Base-by-base conservation (phyloP, 2,888 invertebrate genomes). In the Drosophila nigricruria region DNA sequence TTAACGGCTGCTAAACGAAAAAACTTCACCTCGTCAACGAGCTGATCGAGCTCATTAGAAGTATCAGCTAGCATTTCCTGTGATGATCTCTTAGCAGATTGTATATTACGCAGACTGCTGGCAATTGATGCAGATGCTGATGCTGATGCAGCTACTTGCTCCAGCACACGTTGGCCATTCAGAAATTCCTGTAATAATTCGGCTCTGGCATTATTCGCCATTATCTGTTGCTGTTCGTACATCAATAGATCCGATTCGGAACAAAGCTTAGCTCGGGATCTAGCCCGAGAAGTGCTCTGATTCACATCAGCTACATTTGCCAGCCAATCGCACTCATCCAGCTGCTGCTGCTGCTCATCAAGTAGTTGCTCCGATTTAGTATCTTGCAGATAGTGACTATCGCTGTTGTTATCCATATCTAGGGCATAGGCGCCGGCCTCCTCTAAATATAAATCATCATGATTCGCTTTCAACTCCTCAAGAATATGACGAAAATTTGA, bases 1-100 rank as follows among this genome's bases (percentile, higher is more conserved):
- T 91, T 91, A 88, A 82, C 90, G 90, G 90, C 91, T 42, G 85
- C 65, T 77, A 88, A 82, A 53, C 84, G 91, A 93, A 92, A 89
- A 94, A 92, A 90, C 92, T 89, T 72, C 18, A 76, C 80, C 16
- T 73, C 56, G 1, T 87, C 78, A 9, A 72, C 54, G 3, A 76
- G 58, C 4, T 72, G 67, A 27, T 82, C 80, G 0, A 77, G 42
- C 12, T 75, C 73, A 18, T 42, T 59, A 3, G 53, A 3, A 3
- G 27, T 57, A 4, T 40, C 27, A 12, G 27, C n/a, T 9, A 14
- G 12, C 23, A 40, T 27, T 34, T 25, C n/a, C 23, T 16, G n/a
- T 32, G 40, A 23, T 23, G 43, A 25, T 10, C 45, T 25, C 5
- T 62, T 56, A 25, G 14, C 6, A 2, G 58, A 3, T 12, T 34